Evolutionary conservation across 2,888 invertebrate species (phyloP).

Genomic region (Aleiodes alternator): DNA sequence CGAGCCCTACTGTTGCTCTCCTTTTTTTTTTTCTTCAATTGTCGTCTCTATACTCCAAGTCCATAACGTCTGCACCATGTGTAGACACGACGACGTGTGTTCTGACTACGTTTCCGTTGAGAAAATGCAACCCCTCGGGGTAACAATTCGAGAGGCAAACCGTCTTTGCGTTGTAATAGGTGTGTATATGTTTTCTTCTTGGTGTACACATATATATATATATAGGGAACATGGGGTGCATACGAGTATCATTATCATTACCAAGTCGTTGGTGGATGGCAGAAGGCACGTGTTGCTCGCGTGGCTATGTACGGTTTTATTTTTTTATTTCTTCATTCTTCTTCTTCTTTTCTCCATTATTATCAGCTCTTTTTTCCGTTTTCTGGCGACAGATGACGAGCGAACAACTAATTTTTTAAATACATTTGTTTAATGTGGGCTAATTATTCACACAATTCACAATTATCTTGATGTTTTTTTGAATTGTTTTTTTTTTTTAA

Average conservation of each 20-base stretch:
- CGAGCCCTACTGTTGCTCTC: slow-evolving; percentile 26
- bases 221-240: slow-evolving; percentile 51
- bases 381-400: slow-evolving; percentile 33
- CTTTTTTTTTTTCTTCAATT: not conserved
- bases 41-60: slow-evolving; percentile 3
- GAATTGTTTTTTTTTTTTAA: too few relatives aligned
- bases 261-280: slow-evolving; percentile 49
- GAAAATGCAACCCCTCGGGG: slow-evolving; percentile 14
- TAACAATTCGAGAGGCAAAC: slow-evolving; percentile 45
- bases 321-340: too few relatives aligned
- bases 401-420: not conserved
- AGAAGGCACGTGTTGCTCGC: slow-evolving; percentile 65
- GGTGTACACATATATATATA: slow-evolving; percentile 4
- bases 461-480: not conserved
- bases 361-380: slow-evolving; percentile 18
- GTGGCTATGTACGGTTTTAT: slow-evolving; percentile 51
- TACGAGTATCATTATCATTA: slow-evolving; percentile 51
- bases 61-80: slow-evolving; percentile 8
- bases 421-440: slow-evolving; percentile 11
- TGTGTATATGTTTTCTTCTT: slow-evolving; percentile 31
- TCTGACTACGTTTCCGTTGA: slow-evolving; percentile 32
- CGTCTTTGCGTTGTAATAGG: slow-evolving; percentile 64
- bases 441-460: not conserved
- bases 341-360: not conserved
- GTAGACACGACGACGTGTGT: not conserved